Base-by-base conservation (phyloP, 2,888 invertebrate genomes). In the Epirrita christyi region DNA sequence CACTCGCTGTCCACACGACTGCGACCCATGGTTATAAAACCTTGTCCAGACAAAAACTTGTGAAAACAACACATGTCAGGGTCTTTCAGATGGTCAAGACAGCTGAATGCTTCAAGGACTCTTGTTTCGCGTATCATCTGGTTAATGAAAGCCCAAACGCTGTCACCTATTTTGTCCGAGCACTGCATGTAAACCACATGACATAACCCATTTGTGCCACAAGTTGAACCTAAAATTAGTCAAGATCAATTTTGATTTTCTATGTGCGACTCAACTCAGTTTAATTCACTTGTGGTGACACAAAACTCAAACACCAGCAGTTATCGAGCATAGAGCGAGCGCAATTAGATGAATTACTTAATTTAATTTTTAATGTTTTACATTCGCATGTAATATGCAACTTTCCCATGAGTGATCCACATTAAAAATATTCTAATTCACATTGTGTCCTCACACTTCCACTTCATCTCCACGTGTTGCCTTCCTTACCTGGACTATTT, bases 71-170 rank as follows among this genome's bases (percentile, higher is more conserved):
- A 83, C 78, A 72, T 82, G 83, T 65, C 66, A 44, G n/a, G 47
- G 55, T 82, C 72, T 85, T 67, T 78, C 81, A 72, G 65, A 78
- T 80, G 80, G 73, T 60, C 63, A 51, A 60, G 74, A 80, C 90
- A 90, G 86, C 86, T 89, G 88, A 67, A 72, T 66, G 9, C 64
- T 58, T 63, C 45, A 61, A 63, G 83, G 83, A 83, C 82, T 80
- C 61, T 63, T 62, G 59, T 68, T 76, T 75, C 75, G 69, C 70
- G 71, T 81, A 83, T 85, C 88, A 85, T 85, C 80, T 89, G 89
- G 80, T 68, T 68, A 71, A 68, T 69, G 73, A 72, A 70, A 74
- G 75, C 76, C 69, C 68, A 62, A 67, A 66, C 71, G 72, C 66
- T 78, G 76, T 79, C 83, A 85, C 80, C 85, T 85, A 85, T 70